These are phyloP conservation scores for Apodemia mormo DNA, from an alignment of 2,888 invertebrate species.

Conservation along the genomic window DNA sequence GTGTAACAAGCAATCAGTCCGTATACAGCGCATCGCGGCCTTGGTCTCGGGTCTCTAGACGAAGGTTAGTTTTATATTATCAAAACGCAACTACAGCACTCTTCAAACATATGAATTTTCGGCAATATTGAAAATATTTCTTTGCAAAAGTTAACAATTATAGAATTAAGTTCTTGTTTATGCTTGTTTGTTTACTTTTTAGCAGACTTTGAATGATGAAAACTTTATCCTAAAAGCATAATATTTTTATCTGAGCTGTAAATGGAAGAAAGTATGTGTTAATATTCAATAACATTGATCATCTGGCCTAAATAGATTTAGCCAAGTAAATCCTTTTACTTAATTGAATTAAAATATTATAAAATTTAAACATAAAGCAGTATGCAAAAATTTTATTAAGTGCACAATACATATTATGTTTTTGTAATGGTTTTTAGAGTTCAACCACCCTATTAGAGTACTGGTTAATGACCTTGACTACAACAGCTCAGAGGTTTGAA, in stretches of 20 bases:
- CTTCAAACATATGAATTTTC: neutral
- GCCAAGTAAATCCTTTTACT: neutral
- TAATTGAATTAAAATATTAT: neutral
- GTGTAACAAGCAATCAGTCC: slow-evolving; percentile 82
- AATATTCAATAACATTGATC: neutral
- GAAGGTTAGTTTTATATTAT: slow-evolving; percentile 78
- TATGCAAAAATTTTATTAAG: too few relatives aligned
- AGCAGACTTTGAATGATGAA: neutral
- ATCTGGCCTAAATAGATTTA: neutral
- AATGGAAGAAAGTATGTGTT: neutral
- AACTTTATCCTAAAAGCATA: neutral
- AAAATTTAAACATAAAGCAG: too few relatives aligned
- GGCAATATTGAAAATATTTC: neutral
- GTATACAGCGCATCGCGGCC: slow-evolving; percentile 83
- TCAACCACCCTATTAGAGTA: too few relatives aligned
- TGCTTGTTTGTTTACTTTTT: neutral
- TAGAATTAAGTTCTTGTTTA: neutral
- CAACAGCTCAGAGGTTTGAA: too few relatives aligned
- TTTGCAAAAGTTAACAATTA: neutral
- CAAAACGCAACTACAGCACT: slow-evolving; percentile 32
- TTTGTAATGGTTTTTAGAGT: too few relatives aligned
- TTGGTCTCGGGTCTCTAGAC: slow-evolving; percentile 85
- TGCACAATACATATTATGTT: too few relatives aligned
- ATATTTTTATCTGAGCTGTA: neutral
- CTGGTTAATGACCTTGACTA: too few relatives aligned